Conservation (phyloP, 1,140 invertebrate genomes). For the Euwallacea similis region DNA sequence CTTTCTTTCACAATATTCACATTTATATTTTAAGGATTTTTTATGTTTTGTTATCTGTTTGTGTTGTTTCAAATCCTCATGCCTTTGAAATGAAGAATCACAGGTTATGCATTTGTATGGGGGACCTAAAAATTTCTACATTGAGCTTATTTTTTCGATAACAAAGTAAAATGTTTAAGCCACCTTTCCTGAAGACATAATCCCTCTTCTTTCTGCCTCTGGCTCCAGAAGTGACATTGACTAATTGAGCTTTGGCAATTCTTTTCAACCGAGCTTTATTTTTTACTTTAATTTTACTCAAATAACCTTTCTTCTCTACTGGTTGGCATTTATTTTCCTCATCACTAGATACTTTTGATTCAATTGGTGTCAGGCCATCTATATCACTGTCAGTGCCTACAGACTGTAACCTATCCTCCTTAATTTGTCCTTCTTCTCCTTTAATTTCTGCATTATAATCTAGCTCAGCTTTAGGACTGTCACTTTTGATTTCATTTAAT, state of each 20-base stretch:
- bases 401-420: not conserved
- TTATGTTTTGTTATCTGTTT: slow-evolving; percentile 31
- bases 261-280: slow-evolving; percentile 17
- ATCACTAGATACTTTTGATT: not conserved
- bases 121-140: slow-evolving; percentile 16
- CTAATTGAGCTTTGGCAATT: slow-evolving; percentile 8
- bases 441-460: not conserved
- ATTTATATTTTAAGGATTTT: slow-evolving; percentile 31
- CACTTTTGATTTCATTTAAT: slow-evolving; percentile 3
- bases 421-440: not conserved
- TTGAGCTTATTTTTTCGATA: slow-evolving; percentile 7
- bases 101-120: slow-evolving; percentile 35
- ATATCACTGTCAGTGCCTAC: slow-evolving; percentile 1
- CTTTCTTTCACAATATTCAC: slow-evolving; percentile 45
- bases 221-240: not conserved
- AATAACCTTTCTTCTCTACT: not conserved
- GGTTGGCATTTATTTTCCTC: slow-evolving; percentile 12
- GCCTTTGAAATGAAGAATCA: slow-evolving; percentile 17
- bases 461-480: not conserved
- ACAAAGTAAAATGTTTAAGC: not conserved
- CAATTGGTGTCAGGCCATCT: not conserved
- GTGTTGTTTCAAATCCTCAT: slow-evolving; percentile 32
- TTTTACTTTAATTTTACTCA: slow-evolving; percentile 19
- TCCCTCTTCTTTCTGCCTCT: slow-evolving; percentile 22
- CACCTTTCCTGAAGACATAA: slow-evolving; percentile 29